Evolutionary conservation across 2,888 invertebrate species (phyloP).

Genomic region (Tenodera sinensis): DNA sequence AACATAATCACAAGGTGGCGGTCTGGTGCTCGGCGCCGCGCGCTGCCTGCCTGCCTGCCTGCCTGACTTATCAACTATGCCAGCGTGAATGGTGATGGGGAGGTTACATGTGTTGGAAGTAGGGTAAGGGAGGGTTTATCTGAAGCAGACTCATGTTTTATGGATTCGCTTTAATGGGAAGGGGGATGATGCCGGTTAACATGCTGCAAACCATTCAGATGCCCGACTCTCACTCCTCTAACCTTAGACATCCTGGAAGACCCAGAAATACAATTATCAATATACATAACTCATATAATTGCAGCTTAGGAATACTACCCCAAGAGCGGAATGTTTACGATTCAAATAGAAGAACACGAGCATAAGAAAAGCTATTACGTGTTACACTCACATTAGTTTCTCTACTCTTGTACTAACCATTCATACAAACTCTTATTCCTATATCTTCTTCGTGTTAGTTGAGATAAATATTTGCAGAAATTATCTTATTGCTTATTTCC

Average conservation of each 20-base stretch:
- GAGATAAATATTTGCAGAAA: too few relatives aligned
- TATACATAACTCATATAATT: too few relatives aligned
- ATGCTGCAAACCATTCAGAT: neutral
- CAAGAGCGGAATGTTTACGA: too few relatives aligned
- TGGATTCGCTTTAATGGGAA: slow-evolving; percentile 33
- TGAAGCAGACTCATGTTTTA: slow-evolving; percentile 32
- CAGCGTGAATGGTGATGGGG: neutral
- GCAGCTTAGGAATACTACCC: too few relatives aligned
- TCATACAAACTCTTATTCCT: too few relatives aligned
- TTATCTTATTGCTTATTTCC: too few relatives aligned
- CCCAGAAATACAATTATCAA: neutral
- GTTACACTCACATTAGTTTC: too few relatives aligned
- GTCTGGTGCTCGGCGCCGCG: neutral
- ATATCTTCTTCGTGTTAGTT: too few relatives aligned
- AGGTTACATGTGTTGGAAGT: neutral
- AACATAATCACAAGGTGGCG: neutral
- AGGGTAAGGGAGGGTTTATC: slow-evolving; percentile 12
- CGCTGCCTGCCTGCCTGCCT: too few relatives aligned
- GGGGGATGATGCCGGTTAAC: slow-evolving; percentile 30
- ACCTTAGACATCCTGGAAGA: neutral
- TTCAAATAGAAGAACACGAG: too few relatives aligned
- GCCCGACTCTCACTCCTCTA: neutral
- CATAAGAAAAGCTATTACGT: too few relatives aligned
- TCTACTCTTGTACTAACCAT: too few relatives aligned
- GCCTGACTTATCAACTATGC: neutral